Percentiles rank a stretch among this genome's conserved stretches.
Evolutionary conservation across 2,888 invertebrate species (phyloP).

Genomic region (Netelia fuscicornis): DNA sequence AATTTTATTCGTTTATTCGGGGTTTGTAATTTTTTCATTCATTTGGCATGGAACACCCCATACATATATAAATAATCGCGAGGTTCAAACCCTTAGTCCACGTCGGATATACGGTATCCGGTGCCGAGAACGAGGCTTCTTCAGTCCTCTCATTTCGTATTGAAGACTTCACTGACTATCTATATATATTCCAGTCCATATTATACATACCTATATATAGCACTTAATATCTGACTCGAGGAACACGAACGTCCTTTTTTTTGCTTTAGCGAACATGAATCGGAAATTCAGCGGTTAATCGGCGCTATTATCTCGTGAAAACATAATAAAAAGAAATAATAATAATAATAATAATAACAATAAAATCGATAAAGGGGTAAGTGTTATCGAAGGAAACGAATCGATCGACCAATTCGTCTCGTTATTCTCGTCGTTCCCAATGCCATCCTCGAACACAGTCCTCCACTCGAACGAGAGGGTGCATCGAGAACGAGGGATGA

Average conservation of each 20-base stretch:
- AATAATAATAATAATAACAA: conserved; percentile 39
- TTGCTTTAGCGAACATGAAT: not conserved
- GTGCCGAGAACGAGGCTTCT: conserved; percentile 63
- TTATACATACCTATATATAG: not conserved
- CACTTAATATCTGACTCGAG: not conserved
- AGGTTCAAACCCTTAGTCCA: conserved; percentile 72
- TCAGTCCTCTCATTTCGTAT: conserved; percentile 24
- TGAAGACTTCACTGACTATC: conserved; percentile 20
- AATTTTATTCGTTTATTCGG: no score
- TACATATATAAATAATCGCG: conserved; percentile 22
- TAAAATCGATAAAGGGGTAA: not conserved
- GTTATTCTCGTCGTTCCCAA: conserved; percentile 56
- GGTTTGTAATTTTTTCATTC: not conserved
- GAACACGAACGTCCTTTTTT: not conserved
- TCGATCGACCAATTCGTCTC: conserved; percentile 63
- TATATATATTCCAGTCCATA: not conserved
- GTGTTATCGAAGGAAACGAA: conserved; percentile 17
- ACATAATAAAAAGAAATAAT: conserved; percentile 4
- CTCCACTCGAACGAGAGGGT: conserved; percentile 50
- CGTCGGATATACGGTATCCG: conserved; percentile 72
- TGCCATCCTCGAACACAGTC: conserved; percentile 27
- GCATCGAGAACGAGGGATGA: conserved; percentile 26
- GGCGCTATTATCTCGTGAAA: conserved; percentile 11
- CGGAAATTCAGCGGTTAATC: conserved; percentile 13
- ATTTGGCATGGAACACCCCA: not conserved